These are phyloP conservation scores for Apodemia zela DNA, from an alignment of 2,888 invertebrate species.

Conservation along the genomic window DNA sequence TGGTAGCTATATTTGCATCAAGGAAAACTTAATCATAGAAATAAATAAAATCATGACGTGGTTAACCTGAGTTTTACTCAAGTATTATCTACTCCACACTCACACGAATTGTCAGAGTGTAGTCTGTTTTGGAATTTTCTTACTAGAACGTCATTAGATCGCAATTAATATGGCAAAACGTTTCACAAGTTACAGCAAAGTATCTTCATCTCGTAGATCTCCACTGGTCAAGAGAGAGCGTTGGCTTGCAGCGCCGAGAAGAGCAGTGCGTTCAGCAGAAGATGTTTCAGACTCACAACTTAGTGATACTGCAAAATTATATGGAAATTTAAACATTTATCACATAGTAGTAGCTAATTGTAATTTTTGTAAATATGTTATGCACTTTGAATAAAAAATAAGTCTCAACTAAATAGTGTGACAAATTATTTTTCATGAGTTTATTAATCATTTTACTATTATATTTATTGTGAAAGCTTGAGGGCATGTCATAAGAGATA, in stretches of 20 bases:
- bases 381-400: too few relatives aligned
- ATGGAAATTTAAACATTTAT: background rate
- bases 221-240: constrained; percentile 88
- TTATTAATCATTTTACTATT: too few relatives aligned
- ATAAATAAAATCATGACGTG: background rate
- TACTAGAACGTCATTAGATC: too few relatives aligned
- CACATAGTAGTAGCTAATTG: too few relatives aligned
- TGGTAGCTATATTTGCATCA: too few relatives aligned
- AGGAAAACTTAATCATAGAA: too few relatives aligned
- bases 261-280: constrained; percentile 83
- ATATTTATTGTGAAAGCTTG: too few relatives aligned
- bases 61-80: background rate
- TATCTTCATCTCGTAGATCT: constrained; percentile 92
- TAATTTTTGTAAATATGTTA: too few relatives aligned
- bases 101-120: background rate
- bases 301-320: constrained; percentile 71
- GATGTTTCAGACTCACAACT: constrained; percentile 83
- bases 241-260: constrained; percentile 86
- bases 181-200: constrained; percentile 82
- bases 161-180: background rate
- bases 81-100: background rate
- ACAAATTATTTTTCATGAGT: too few relatives aligned
- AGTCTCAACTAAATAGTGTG: too few relatives aligned
- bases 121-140: too few relatives aligned
- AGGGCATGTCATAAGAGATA: too few relatives aligned